Conservation (phyloP, 2,113 vertebrate species). For the Morone saxatilis region DNA sequence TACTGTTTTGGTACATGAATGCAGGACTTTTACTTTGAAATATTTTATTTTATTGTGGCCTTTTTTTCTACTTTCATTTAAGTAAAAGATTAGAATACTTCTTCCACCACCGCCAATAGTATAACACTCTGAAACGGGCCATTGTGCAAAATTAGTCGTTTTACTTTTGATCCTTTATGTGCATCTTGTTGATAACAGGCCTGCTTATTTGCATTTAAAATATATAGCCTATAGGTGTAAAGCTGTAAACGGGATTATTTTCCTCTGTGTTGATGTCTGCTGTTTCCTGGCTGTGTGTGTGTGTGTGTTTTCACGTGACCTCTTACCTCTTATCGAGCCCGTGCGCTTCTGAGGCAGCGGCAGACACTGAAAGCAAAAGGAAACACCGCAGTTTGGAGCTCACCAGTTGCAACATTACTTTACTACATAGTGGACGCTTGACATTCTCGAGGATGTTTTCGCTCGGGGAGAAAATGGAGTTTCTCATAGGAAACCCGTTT, state of each 20-base stretch:
- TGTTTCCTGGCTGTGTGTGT: slow-evolving; percentile 35
- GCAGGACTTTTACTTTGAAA: neutral
- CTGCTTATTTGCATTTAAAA: too few relatives aligned
- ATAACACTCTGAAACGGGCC: neutral
- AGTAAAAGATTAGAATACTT: neutral
- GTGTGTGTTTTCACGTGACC: slow-evolving; percentile 70
- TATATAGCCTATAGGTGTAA: too few relatives aligned
- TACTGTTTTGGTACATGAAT: neutral
- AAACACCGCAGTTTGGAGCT: neutral
- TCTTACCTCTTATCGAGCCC: neutral
- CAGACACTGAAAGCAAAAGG: slow-evolving; percentile 26
- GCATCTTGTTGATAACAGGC: too few relatives aligned
- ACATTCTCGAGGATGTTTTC: slow-evolving; percentile 69
- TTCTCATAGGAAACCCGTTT: slow-evolving; percentile 91
- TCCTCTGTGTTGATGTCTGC: slow-evolving; percentile 3
- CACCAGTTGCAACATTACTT: neutral
- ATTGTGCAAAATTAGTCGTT: too few relatives aligned
- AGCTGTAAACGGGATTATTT: neutral
- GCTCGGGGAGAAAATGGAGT: slow-evolving; percentile 87
- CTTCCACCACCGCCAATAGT: neutral
- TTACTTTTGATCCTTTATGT: too few relatives aligned
- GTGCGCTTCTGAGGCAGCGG: slow-evolving; percentile 35
- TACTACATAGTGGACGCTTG: neutral
- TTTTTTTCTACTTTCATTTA: too few relatives aligned
- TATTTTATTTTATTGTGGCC: neutral